A percentile compares a stretch with the other conserved stretches of the same genome.
Conservation (phyloP, 1,140 invertebrate species). For the Dreissena rostriformis region DNA sequence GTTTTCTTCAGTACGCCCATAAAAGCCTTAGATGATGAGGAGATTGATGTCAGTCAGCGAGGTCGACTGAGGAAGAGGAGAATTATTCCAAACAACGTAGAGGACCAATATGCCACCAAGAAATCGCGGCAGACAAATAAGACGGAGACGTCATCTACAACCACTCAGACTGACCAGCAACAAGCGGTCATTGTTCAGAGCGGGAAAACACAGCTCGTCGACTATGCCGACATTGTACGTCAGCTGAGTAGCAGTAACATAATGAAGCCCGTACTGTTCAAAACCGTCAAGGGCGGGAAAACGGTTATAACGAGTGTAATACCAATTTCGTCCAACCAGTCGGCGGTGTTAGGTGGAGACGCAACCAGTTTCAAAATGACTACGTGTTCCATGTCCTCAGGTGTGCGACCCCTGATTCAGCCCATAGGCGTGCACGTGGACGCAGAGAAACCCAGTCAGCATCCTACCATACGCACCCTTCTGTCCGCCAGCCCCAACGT, state of each 20-base stretch:
- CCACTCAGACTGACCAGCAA: background rate
- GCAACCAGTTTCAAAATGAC: background rate
- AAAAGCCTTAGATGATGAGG: constrained; percentile 44
- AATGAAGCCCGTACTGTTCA: constrained; percentile 34
- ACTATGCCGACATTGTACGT: constrained; percentile 43
- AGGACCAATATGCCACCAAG: constrained; percentile 68
- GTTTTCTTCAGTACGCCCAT: constrained; percentile 40
- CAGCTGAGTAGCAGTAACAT: constrained; percentile 28
- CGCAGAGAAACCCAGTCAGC: constrained; percentile 10
- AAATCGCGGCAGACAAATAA: constrained; percentile 56
- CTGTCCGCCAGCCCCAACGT: constrained; percentile 10
- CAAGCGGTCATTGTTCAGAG: constrained; percentile 47
- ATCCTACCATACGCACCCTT: constrained; percentile 54
- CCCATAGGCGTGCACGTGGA: background rate
- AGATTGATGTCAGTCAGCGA: constrained; percentile 72
- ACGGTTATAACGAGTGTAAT: constrained; percentile 49
- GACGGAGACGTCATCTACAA: background rate
- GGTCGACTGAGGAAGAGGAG: constrained; percentile 76
- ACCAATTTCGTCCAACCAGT: constrained; percentile 14
- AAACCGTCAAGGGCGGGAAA: constrained; percentile 48
- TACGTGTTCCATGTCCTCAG: background rate
- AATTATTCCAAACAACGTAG: constrained; percentile 76
- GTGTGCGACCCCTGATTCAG: background rate
- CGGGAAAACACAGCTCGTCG: constrained; percentile 49
- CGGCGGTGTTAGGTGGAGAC: background rate